phyloP scores from a whole-genome alignment of 2,888 invertebrate species.

The Zonitis immaculata region DNA sequence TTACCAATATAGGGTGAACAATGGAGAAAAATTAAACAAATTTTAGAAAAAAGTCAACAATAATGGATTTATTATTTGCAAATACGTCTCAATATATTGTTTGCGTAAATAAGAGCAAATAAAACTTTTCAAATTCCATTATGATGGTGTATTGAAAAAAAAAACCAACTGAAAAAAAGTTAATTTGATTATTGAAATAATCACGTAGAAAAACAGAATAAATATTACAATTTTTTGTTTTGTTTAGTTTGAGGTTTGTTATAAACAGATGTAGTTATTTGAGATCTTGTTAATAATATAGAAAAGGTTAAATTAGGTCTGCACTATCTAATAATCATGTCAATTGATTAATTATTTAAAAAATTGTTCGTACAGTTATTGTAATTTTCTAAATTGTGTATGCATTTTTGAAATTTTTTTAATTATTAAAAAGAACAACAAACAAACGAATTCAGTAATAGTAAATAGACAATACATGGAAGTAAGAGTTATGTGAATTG shows the following conservation, averaged over 20 bases:
- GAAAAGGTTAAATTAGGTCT: neutral
- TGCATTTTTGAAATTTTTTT: too few species aligned
- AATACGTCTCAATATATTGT: too few species aligned
- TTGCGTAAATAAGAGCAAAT: too few species aligned
- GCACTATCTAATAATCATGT: neutral
- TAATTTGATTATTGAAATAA: too few species aligned
- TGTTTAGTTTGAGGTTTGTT: neutral
- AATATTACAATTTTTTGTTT: too few species aligned
- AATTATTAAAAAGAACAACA: neutral
- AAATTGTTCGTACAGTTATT: neutral
- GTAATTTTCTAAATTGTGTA: neutral
- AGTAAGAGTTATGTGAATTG: slow-evolving; percentile 1
- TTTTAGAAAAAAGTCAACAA: too few species aligned
- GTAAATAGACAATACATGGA: neutral
- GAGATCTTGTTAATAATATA: neutral
- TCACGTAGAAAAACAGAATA: neutral
- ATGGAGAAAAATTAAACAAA: too few species aligned
- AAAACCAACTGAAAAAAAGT: too few species aligned
- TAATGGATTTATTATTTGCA: too few species aligned
- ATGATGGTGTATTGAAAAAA: too few species aligned
- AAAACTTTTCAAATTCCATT: too few species aligned
- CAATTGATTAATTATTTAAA: neutral
- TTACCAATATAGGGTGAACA: too few species aligned
- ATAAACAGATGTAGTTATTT: neutral
- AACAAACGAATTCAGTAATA: neutral